Base-by-base conservation (phyloP, 1,140 invertebrate species). In the Diabrotica undecimpunctata region DNA sequence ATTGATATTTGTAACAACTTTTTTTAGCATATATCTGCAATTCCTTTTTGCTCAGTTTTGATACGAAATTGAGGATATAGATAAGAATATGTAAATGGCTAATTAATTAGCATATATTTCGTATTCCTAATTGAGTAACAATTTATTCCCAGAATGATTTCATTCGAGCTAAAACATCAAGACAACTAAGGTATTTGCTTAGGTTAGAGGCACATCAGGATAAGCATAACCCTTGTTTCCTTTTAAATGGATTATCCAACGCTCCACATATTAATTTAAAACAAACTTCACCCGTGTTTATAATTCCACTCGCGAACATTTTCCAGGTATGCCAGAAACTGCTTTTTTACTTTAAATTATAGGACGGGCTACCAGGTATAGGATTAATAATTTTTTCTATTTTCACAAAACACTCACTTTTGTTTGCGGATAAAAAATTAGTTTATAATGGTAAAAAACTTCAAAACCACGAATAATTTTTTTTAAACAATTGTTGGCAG, bases 141-240 rank as follows among this genome's bases (percentile, higher is more conserved):
- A 46, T 46, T 46, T 46, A 46, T 46, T 46, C 41, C 41, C 41
- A 46, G 8, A 46, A 46, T 46, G 41, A 46, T 46, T 46, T 10
- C 41, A 46, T 46, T n/a, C n/a, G 4, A 46, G 41, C 41, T 46
- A 46, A 46, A 46, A 46, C n/a, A 46, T 46, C n/a, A 6, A 46
- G 41, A 46, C 5, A 46, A 46, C 41, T 46, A 46, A 46, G 41
- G 41, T 46, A 46, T 46, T 46, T 46, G 41, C 41, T 46, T 46
- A 46, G 41, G 41, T 46, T 46, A 46, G 41, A 46, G 41, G 41
- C 41, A 46, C 41, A 46, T 5, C 41, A 46, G 41, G 8, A 46
- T 46, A 46, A 46, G 41, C 41, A 46, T 46, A 46, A 46, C 41
- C 41, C 41, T 46, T 46, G 41, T 46, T 46, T 46, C 41, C 41